Conservation (phyloP, 2,888 invertebrate species). For the Rhorus exstirpatorius region DNA sequence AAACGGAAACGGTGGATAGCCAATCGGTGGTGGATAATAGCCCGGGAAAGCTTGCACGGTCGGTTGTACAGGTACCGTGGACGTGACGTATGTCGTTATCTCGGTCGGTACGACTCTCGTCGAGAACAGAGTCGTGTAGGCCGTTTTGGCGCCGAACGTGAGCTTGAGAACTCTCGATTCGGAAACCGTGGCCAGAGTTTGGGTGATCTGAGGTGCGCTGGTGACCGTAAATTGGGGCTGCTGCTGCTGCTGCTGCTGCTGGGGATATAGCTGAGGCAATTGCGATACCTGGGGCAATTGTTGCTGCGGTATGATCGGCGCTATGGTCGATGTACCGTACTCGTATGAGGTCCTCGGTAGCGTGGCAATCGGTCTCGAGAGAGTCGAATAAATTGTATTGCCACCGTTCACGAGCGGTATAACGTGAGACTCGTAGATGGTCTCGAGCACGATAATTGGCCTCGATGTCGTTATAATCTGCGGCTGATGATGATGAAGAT, state of each 20-base stretch:
- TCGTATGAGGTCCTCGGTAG: conserved; percentile 93
- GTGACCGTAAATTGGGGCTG: conserved; percentile 92
- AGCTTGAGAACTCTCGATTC: conserved; percentile 94
- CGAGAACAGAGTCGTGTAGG: conserved; percentile 94
- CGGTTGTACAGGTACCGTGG: conserved; percentile 91
- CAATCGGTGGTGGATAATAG: conserved; percentile 90
- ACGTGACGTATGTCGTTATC: conserved; percentile 94
- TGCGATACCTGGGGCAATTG: conserved; percentile 76
- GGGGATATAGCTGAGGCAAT: conserved; percentile 85
- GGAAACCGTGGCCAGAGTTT: conserved; percentile 92
- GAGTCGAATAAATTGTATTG: conserved; percentile 92
- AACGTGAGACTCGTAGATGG: conserved; percentile 93
- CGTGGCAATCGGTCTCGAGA: conserved; percentile 93
- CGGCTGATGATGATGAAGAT: conserved; percentile 86
- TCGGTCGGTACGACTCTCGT: conserved; percentile 94
- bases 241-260: conserved; percentile 88
- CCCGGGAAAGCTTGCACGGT: conserved; percentile 91
- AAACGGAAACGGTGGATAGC: conserved; percentile 91
- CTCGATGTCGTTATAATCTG: conserved; percentile 93
- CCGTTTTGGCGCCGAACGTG: conserved; percentile 96
- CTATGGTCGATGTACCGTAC: conserved; percentile 91
- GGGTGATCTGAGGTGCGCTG: conserved; percentile 93
- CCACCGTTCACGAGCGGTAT: conserved; percentile 93
- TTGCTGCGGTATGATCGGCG: conserved; percentile 83
- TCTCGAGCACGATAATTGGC: conserved; percentile 92